These are phyloP conservation scores for Sebastes oblongus DNA, from an alignment of 2,797 vertebrate species.

Conservation along the genomic window DNA sequence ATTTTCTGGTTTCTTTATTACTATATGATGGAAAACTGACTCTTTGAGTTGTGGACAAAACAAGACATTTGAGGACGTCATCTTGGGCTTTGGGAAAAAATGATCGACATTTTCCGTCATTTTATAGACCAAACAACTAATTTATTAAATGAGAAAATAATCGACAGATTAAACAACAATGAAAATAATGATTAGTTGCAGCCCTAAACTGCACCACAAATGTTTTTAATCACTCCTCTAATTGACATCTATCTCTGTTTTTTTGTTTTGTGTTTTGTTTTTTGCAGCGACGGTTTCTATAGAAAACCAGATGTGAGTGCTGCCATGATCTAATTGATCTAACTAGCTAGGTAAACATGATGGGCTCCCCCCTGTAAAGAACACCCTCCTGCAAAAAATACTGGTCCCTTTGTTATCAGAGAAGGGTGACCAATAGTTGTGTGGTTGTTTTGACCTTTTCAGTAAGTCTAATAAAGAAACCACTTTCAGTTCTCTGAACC, in stretches of 20 bases:
- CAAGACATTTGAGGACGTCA: no score
- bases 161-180: no score
- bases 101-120: no score
- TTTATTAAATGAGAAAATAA: no score
- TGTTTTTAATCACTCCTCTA: neutral
- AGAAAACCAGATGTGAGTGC: slow-evolving; percentile 4
- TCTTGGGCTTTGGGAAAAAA: no score
- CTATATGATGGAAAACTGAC: no score
- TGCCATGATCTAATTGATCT: slow-evolving; percentile 29
- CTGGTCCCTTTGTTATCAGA: slow-evolving; percentile 40
- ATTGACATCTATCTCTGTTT: neutral
- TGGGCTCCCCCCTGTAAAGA: slow-evolving; percentile 9
- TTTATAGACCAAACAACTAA: no score
- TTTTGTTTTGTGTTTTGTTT: neutral
- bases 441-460: slow-evolving; percentile 8
- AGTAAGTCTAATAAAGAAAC: neutral
- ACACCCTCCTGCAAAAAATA: slow-evolving; percentile 37
- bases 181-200: no score
- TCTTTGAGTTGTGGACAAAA: no score
- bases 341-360: slow-evolving; percentile 28
- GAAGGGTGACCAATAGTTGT: slow-evolving; percentile 3
- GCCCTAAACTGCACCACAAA: neutral
- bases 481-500: slow-evolving; percentile 2
- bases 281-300: neutral
- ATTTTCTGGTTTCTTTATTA: no score